Base-by-base conservation (phyloP, 2,888 invertebrate species). In the Amphipyra berbera region DNA sequence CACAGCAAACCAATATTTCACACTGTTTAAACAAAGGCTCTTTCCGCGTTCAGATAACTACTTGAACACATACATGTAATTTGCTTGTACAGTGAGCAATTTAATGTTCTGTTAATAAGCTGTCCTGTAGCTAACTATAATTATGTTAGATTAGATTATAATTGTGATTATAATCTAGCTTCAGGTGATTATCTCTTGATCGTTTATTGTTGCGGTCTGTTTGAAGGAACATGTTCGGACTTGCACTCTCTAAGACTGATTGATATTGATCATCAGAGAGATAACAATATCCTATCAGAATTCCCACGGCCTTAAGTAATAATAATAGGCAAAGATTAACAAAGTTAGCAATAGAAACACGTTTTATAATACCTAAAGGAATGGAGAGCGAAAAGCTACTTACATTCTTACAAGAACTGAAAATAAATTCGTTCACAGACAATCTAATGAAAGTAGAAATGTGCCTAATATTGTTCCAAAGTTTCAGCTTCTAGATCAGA, bases 1-100 rank as follows among this genome's bases (percentile, higher is more conserved):
- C 77, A 83, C 78, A 78, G 74, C 83, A 83, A 82, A 81, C 82
- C 79, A 66, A 85, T 88, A 88, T 78, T 84, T 89, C 85, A 89
- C 77, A 79, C 73, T 85, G 88, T 86, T 86, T 84, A 84, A 86
- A 87, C 87, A 86, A 85, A 76, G 78, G 69, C 73, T 81, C 76
- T 84, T 79, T 81, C 78, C 76, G 79, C 78, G 68, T 71, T 40
- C 49, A 68, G 70, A 64, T 76, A 74, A 55, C 63, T 67, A 63
- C 56, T 59, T 38, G 55, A 53, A 62, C 49, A 78, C 27, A 63
- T 57, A 49, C 46, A 69, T 57, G 46, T 50, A 57, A 47, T 38
- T 52, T 56, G 38, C 56, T 56, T 45, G 61, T 38, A 35, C 38
- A 15, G 27, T 33, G 8, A 6, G 12, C 7, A 21, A 44, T 46